Percentiles rank a stretch among this genome's conserved stretches.
These are phyloP conservation scores for Molossus alvarezi DNA, from an alignment of 2,797 vertebrate genomes.

Conservation along the genomic window DNA sequence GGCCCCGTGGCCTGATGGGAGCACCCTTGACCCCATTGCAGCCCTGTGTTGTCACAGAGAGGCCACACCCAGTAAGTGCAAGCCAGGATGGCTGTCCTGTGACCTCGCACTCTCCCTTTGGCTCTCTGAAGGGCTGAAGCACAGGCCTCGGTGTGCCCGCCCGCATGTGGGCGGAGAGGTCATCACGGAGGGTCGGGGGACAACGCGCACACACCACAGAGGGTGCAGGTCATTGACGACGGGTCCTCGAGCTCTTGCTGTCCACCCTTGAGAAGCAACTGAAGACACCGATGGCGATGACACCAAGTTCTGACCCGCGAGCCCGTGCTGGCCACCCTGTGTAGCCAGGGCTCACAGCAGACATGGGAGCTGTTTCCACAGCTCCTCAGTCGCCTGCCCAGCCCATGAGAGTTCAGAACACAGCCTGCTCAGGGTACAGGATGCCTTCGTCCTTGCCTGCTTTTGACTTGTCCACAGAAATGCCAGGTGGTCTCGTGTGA, in stretches of 20 bases:
- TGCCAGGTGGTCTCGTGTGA: background rate
- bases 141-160: fast-evolving
- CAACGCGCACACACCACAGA: background rate
- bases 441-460: background rate
- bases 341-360: no score
- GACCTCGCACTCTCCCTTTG: background rate
- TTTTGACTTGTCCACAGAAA: background rate
- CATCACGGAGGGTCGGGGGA: background rate
- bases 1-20: no score
- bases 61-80: background rate
- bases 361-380: background rate
- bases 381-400: fast-evolving
- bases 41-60: background rate
- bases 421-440: background rate
- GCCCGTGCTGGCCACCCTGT: background rate
- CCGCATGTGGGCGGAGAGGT: background rate
- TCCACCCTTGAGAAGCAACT: background rate
- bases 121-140: background rate
- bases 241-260: background rate
- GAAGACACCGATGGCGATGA: background rate
- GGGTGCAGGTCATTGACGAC: background rate
- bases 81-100: background rate
- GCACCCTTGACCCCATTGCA: background rate
- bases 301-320: background rate
- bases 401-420: background rate